Conservation (phyloP, 2,888 invertebrate species). For the Pyrochroa serraticornis region DNA sequence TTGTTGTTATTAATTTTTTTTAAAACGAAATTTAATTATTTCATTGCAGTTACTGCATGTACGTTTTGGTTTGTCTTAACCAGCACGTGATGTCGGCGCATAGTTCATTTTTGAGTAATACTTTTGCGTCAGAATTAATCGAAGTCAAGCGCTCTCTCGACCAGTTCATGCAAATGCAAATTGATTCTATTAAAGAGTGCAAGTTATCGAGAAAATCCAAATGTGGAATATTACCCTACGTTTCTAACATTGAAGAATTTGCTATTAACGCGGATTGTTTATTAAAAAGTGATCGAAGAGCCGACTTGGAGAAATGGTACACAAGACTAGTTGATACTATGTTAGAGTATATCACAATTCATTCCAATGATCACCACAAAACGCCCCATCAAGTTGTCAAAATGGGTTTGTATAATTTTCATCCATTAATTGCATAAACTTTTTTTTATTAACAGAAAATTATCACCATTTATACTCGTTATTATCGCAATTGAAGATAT, state of each 20-base stretch:
- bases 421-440: slow-evolving; percentile 43
- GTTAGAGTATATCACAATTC: slow-evolving; percentile 79
- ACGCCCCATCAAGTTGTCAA: slow-evolving; percentile 91
- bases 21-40: slow-evolving; percentile 8
- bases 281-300: slow-evolving; percentile 85
- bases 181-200: slow-evolving; percentile 80
- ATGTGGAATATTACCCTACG: slow-evolving; percentile 89
- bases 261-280: slow-evolving; percentile 85
- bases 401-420: slow-evolving; percentile 67
- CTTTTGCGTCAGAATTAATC: slow-evolving; percentile 83
- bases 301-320: slow-evolving; percentile 93
- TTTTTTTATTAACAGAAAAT: slow-evolving; percentile 72
- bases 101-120: slow-evolving; percentile 86
- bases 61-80: slow-evolving; percentile 88
- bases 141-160: slow-evolving; percentile 92
- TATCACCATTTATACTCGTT: slow-evolving; percentile 91
- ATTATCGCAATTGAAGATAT: slow-evolving; percentile 86
- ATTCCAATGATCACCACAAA: slow-evolving; percentile 85
- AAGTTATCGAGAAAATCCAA: slow-evolving; percentile 76
- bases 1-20: slow-evolving; percentile 68
- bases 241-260: slow-evolving; percentile 89
- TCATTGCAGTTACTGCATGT: slow-evolving; percentile 84
- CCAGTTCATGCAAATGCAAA: slow-evolving; percentile 84
- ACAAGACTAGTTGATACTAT: slow-evolving; percentile 79
- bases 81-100: slow-evolving; percentile 92